phyloP scores from a whole-genome alignment of 1,140 invertebrate genomes.

The Drosophila ananassae region DNA sequence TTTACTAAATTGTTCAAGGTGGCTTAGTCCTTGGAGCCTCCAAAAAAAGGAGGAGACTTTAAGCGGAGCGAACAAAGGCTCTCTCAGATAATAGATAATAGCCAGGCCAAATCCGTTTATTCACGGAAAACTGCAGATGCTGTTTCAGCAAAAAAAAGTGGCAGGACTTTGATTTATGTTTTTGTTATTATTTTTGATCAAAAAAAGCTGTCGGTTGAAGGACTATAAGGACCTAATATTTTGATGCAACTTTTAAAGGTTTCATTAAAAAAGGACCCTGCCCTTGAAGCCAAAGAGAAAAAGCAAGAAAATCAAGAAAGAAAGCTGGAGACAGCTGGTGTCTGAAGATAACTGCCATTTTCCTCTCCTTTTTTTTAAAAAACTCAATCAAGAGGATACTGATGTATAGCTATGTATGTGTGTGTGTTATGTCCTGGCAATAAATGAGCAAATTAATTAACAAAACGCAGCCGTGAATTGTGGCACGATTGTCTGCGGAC shows the following conservation, averaged over 20 bases:
- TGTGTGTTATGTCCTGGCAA: constrained; percentile 38
- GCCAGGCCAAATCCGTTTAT: constrained; percentile 52
- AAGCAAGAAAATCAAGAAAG: not conserved
- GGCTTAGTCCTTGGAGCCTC: constrained; percentile 17
- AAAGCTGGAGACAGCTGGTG: constrained; percentile 37
- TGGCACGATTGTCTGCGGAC: constrained; percentile 67
- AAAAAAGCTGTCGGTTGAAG: constrained; percentile 4
- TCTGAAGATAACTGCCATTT: constrained; percentile 52
- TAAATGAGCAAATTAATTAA: constrained; percentile 81
- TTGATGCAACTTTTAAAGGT: not conserved
- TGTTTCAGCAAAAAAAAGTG: constrained; percentile 54
- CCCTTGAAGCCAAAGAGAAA: not conserved
- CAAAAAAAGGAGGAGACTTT: constrained; percentile 5
- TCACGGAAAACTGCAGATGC: constrained; percentile 70
- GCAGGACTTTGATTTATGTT: constrained; percentile 69
- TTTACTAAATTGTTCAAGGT: constrained; percentile 20
- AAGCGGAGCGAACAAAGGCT: constrained; percentile 44
- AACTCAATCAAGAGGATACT: constrained; percentile 62
- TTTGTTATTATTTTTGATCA: constrained; percentile 77
- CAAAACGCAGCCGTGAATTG: constrained; percentile 73
- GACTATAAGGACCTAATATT: constrained; percentile 46
- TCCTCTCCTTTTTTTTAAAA: constrained; percentile 23
- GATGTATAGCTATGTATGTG: not conserved
- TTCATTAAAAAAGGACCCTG: not conserved
- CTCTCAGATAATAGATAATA: constrained; percentile 57